phyloP scores from a whole-genome alignment of 2,797 vertebrate species.

The Lagorchestes hirsutus region DNA sequence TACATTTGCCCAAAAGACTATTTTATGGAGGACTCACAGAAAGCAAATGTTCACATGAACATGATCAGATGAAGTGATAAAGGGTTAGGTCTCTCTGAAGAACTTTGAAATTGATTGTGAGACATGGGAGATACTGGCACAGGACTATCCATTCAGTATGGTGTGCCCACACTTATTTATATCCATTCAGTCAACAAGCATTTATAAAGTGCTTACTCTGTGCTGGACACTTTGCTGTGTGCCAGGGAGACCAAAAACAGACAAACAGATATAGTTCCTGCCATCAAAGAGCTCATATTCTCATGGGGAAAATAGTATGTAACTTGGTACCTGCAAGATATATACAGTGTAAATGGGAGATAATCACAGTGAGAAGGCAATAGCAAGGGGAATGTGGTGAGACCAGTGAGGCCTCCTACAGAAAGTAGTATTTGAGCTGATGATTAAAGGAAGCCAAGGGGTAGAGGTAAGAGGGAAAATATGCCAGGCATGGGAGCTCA shows the following conservation, averaged over 20 bases:
- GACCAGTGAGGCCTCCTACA: background rate
- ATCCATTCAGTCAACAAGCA: background rate
- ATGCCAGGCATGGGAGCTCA: background rate
- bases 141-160: background rate
- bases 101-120: background rate
- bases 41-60: background rate
- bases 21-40: background rate
- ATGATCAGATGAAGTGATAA: background rate
- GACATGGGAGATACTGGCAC: background rate
- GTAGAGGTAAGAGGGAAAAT: background rate
- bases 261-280: background rate
- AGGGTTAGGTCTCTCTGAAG: background rate
- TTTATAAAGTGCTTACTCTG: background rate
- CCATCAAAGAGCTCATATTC: background rate
- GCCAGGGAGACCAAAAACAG: background rate
- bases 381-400: background rate
- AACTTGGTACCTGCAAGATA: background rate
- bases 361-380: background rate
- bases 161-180: background rate
- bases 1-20: background rate
- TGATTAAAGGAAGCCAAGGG: background rate
- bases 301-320: background rate
- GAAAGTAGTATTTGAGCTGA: background rate
- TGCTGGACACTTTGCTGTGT: background rate
- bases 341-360: background rate